These are phyloP conservation scores for Psettodes erumei DNA, from an alignment of 2,113 vertebrate genomes.

Conservation along the genomic window DNA sequence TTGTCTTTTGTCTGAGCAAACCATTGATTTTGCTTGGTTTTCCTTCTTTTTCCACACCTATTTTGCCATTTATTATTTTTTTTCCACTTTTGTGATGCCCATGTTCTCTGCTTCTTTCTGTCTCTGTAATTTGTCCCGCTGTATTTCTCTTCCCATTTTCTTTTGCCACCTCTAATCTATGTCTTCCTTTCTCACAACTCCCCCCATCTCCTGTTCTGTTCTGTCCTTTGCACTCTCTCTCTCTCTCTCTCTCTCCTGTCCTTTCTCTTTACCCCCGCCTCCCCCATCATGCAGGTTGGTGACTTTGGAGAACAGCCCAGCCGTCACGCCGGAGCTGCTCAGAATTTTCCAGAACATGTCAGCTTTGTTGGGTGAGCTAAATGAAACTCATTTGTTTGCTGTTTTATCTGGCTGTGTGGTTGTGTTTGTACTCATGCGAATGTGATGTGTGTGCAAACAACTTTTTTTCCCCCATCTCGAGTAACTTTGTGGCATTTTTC, in stretches of 20 bases:
- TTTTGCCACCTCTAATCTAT: conserved; percentile 41
- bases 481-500: conserved; percentile 1
- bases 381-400: conserved; percentile 21
- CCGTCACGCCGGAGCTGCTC: conserved; percentile 91
- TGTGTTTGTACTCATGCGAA: neutral
- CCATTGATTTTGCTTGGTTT: too few relatives aligned
- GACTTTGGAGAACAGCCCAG: conserved; percentile 94
- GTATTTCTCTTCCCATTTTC: conserved; percentile 18
- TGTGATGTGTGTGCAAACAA: neutral
- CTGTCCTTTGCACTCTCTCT: conserved; percentile 6
- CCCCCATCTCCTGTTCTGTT: conserved; percentile 3
- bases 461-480: neutral
- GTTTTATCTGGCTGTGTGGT: neutral
- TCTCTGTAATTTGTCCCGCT: conserved; percentile 32
- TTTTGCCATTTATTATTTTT: conserved; percentile 17
- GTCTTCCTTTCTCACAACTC: conserved; percentile 10
- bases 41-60: neutral
- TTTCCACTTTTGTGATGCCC: neutral
- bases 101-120: neutral
- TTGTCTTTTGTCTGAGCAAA: too few relatives aligned
- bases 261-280: conserved; percentile 5
- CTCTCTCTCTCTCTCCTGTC: conserved; percentile 22
- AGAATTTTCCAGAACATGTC: conserved; percentile 98
- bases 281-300: conserved; percentile 87
- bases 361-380: conserved; percentile 90